Conservation (phyloP, 2,113 vertebrate genomes). For the Bombycilla garrulus region DNA sequence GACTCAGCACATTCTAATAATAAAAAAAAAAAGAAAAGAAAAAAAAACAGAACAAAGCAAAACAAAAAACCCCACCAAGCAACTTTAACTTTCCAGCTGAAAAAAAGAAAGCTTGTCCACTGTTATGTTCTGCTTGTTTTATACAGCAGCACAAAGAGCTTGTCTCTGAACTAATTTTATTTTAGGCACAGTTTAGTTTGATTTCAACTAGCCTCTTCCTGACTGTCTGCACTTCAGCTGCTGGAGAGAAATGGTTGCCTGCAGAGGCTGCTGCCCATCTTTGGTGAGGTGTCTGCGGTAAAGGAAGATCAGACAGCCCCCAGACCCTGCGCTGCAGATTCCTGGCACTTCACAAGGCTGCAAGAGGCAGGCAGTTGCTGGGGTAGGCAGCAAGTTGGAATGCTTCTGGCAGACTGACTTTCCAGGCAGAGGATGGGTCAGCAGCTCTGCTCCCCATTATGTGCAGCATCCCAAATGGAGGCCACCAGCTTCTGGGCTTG, state of each 20-base stretch:
- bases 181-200: not conserved
- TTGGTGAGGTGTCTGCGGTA: not conserved
- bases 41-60: too few species aligned
- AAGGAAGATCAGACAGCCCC: not conserved
- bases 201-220: not conserved
- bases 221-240: not conserved
- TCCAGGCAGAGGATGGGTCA: not conserved
- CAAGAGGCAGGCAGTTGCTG: accelerated
- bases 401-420: not conserved
- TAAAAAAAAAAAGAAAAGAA: not conserved
- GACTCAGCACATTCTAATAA: not conserved
- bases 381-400: accelerated
- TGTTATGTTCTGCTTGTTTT: not conserved
- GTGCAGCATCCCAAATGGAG: not conserved
- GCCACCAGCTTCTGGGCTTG: not conserved
- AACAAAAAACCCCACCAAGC: too few species aligned
- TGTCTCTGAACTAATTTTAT: not conserved
- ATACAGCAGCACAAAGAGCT: not conserved
- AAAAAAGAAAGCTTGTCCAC: not conserved
- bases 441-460: not conserved
- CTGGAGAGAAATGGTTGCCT: not conserved
- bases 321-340: not conserved
- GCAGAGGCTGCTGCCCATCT: not conserved
- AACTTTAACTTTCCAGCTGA: not conserved
- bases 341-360: not conserved